Base-by-base conservation (phyloP, 2,797 vertebrate genomes). In the Sarcoramphus papa region DNA sequence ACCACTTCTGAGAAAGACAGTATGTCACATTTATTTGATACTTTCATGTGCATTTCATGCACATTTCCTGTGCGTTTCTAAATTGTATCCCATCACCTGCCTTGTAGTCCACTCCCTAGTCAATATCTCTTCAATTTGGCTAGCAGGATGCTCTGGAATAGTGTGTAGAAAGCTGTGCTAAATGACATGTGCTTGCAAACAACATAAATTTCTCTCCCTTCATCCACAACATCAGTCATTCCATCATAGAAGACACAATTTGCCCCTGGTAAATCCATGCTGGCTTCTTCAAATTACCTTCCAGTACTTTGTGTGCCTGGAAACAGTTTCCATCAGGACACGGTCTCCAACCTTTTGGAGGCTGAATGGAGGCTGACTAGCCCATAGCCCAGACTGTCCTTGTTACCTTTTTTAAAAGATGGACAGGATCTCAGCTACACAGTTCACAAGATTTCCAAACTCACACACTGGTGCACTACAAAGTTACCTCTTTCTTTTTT, bases 401-500 rank as follows among this genome's bases (percentile, higher is more conserved):
- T 65, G 10, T 12, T 56, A 63, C 6, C 3, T 50, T 75, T 72
- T 23, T 57, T n/a, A 28, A 40, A 84, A 63, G 33, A 81, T 23
- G 12, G 3, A 19, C 9, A 67, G 41, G 21, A 73, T 60, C 25
- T 51, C 67, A 68, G n/a, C 31, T 73, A 27, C 9, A 25, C 15
- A 14, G 18, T 45, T 75, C 4, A 20, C 19, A 91, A 77, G 33
- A 51, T 64, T 80, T 84, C 30, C 40, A 60, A 60, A 51, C 7
- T 43, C 35, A 24, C 13, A 33, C 0, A 4, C 17, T 2, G 2
- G 16, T 53, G 9, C 4, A 24, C 2, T 62, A 45, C 7, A 31
- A 64, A 78, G 10, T 60, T 74, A n/a, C 7, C 5, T 47, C 6
- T 11, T 33, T 10, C 30, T 37, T 11, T 81, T 28, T 48, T 12